These are phyloP conservation scores for Petrocephalus schoutedeni DNA, from an alignment of 2,797 vertebrate genomes.

Conservation along the genomic window DNA sequence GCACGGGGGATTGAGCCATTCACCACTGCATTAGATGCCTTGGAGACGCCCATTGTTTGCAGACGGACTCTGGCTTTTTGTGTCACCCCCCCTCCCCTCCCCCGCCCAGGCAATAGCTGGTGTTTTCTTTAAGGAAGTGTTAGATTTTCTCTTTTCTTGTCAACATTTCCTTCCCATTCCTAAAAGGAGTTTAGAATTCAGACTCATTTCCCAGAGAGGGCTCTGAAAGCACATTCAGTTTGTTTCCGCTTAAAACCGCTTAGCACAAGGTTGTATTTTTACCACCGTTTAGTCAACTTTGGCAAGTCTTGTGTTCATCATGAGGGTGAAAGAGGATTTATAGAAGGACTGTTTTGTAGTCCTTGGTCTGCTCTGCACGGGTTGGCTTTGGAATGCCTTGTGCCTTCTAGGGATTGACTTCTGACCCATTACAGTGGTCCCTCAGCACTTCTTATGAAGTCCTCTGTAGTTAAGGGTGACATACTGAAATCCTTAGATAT, in stretches of 20 bases:
- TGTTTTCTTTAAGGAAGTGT: constrained; percentile 10
- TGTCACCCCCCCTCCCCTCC: not conserved
- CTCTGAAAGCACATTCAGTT: constrained; percentile 13
- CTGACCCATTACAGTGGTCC: not conserved
- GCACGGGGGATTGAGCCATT: constrained; percentile 24
- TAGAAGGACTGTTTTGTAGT: not conserved
- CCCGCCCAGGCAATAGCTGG: not conserved
- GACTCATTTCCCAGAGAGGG: constrained; percentile 17
- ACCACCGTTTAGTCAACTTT: not conserved
- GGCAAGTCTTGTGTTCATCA: not conserved
- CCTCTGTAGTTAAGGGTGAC: not conserved
- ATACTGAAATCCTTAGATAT: not conserved
- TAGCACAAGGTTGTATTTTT: not conserved
- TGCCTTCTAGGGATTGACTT: not conserved
- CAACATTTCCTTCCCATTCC: not conserved
- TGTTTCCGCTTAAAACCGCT: constrained; percentile 10
- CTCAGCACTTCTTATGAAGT: not conserved
- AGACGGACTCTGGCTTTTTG: constrained; percentile 8
- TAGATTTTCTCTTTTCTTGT: constrained; percentile 11
- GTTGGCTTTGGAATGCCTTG: not conserved
- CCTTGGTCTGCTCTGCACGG: not conserved
- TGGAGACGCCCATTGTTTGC: constrained; percentile 34
- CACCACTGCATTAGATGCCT: constrained; percentile 41
- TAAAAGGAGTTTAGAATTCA: constrained; percentile 19
- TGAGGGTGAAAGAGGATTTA: not conserved